These are phyloP conservation scores for Laticauda colubrina DNA, from an alignment of 2,113 vertebrate genomes.

Conservation along the genomic window DNA sequence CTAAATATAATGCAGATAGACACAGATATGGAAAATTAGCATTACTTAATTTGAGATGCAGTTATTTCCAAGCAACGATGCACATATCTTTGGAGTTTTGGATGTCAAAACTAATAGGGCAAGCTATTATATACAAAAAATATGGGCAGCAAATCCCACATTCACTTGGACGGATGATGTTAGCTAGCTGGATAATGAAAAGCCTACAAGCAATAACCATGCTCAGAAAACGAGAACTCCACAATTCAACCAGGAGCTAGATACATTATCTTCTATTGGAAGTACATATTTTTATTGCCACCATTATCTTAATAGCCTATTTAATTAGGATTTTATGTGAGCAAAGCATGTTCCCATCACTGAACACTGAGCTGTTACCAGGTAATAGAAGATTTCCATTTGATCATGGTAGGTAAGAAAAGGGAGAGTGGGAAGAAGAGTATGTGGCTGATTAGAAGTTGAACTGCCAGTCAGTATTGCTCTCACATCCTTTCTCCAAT, in stretches of 20 bases:
- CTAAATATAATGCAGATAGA: background rate
- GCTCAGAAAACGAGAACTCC: background rate
- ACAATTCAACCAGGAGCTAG: background rate
- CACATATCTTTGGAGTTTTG: background rate
- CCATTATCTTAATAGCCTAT: background rate
- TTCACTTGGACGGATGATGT: background rate
- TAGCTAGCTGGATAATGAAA: background rate
- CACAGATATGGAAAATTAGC: background rate
- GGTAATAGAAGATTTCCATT: background rate
- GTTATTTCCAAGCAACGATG: background rate
- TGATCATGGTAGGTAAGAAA: background rate
- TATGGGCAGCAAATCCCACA: background rate
- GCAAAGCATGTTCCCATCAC: no score
- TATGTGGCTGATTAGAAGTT: background rate
- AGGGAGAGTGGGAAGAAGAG: background rate
- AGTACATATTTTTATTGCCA: background rate
- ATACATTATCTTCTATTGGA: background rate
- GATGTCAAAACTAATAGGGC: background rate
- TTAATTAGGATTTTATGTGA: background rate
- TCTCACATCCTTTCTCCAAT: background rate
- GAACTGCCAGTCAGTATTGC: background rate
- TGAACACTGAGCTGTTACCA: background rate
- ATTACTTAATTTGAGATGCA: background rate
- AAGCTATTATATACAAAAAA: background rate
- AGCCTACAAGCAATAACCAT: background rate